Conservation (phyloP, 2,797 vertebrate genomes). For the Atherinosoma microstoma region DNA sequence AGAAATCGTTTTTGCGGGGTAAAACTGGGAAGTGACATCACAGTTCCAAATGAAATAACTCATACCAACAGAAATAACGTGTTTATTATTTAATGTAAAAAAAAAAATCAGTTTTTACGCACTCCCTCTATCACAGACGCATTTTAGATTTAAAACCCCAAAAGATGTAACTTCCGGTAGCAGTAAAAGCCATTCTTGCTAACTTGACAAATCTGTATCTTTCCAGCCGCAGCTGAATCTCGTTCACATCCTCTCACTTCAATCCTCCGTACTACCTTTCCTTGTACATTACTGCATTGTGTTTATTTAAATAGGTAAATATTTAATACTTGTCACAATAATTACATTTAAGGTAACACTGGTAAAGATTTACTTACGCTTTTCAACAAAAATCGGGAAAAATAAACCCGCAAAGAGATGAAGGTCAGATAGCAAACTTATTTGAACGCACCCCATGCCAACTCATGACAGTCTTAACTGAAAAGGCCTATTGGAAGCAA, state of each 20-base stretch:
- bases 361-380: rapidly evolving
- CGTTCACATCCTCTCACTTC: constrained; percentile 31
- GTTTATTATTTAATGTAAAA: rapidly evolving
- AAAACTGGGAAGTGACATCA: rapidly evolving
- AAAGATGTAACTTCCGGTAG: constrained; percentile 27
- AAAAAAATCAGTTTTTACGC: rapidly evolving
- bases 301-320: rapidly evolving
- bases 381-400: rapidly evolving
- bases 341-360: rapidly evolving
- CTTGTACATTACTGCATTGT: rapidly evolving
- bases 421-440: constrained; percentile 10
- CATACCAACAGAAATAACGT: rapidly evolving
- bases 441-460: constrained; percentile 38
- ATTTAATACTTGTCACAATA: rapidly evolving
- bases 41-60: rapidly evolving
- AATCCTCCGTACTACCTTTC: neutral
- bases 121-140: rapidly evolving
- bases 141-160: neutral
- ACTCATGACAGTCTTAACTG: constrained; percentile 27
- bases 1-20: rapidly evolving
- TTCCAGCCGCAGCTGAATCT: constrained; percentile 57
- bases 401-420: neutral
- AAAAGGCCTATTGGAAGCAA: constrained; percentile 48
- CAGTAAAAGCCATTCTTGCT: rapidly evolving
- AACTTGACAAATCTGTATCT: constrained; percentile 69